A percentile compares a stretch with the other conserved stretches of the same genome.
phyloP scores from a whole-genome alignment of 2,797 vertebrate species.

The Bucorvus abyssinicus region DNA sequence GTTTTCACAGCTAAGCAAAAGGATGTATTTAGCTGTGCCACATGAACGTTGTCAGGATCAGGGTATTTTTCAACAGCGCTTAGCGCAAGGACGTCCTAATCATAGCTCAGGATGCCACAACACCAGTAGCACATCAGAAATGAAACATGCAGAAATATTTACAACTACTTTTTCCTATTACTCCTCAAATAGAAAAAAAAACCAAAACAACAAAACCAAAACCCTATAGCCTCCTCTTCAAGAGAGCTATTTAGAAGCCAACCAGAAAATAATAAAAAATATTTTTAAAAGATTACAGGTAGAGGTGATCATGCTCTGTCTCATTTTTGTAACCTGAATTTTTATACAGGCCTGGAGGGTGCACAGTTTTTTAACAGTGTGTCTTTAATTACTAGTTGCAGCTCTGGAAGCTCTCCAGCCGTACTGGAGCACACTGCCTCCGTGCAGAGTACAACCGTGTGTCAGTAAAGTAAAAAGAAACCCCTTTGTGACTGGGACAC shows the following conservation, averaged over 20 bases:
- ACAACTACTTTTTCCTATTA: neutral
- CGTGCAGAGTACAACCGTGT: neutral
- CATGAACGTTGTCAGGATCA: neutral
- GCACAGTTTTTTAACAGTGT: neutral
- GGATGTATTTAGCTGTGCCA: neutral
- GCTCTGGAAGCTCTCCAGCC: conserved; percentile 26
- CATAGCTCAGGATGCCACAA: neutral
- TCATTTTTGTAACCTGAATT: neutral
- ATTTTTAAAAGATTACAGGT: neutral
- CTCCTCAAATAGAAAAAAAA: neutral
- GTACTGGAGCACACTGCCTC: neutral
- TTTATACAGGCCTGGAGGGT: conserved; percentile 13
- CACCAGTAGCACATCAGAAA: neutral
- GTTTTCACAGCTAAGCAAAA: conserved; percentile 35
- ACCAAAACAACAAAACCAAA: neutral
- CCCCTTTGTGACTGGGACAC: neutral
- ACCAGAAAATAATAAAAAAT: neutral
- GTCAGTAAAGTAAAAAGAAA: neutral
- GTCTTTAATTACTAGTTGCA: conserved; percentile 7
- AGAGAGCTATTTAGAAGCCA: neutral
- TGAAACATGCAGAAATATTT: neutral
- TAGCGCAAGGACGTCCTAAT: neutral
- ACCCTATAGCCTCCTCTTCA: neutral
- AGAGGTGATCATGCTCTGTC: accelerated
- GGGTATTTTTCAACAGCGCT: neutral